phyloP scores from a whole-genome alignment of 2,888 invertebrate genomes.

The Machimus atricapillus region DNA sequence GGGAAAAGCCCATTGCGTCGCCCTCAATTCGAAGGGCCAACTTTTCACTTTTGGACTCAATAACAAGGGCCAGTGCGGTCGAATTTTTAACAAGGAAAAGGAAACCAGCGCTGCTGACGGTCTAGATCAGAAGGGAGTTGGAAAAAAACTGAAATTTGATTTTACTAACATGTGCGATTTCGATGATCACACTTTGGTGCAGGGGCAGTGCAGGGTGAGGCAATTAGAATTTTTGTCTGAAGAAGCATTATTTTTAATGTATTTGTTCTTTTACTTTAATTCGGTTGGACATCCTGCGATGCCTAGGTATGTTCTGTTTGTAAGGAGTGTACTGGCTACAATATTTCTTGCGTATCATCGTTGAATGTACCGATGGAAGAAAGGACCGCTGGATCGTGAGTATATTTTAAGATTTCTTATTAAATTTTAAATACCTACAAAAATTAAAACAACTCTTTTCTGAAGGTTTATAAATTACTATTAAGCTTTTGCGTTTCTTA shows the following conservation, averaged over 20 bases:
- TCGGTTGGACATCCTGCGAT: not conserved
- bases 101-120: constrained; percentile 63
- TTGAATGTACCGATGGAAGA: constrained; percentile 78
- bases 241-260: not conserved
- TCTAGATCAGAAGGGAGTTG: constrained; percentile 39
- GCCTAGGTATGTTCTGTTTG: constrained; percentile 87
- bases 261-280: not conserved
- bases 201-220: constrained; percentile 60
- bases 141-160: constrained; percentile 55
- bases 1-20: constrained; percentile 96
- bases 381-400: constrained; percentile 86
- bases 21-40: constrained; percentile 84
- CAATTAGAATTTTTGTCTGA: constrained; percentile 47
- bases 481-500: too few species aligned
- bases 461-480: too few species aligned
- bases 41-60: constrained; percentile 97
- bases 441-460: too few species aligned
- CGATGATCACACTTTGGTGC: constrained; percentile 65
- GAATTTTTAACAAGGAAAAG: constrained; percentile 74
- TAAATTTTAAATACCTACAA: not conserved
- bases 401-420: constrained; percentile 50
- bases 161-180: constrained; percentile 63
- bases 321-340: constrained; percentile 92
- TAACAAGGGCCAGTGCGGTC: constrained; percentile 96
- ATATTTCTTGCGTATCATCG: constrained; percentile 72